Evolutionary conservation across 2,113 vertebrate genomes (phyloP), one percentile per base, ranked within the genome.

Genomic region (Zeus faber): DNA sequence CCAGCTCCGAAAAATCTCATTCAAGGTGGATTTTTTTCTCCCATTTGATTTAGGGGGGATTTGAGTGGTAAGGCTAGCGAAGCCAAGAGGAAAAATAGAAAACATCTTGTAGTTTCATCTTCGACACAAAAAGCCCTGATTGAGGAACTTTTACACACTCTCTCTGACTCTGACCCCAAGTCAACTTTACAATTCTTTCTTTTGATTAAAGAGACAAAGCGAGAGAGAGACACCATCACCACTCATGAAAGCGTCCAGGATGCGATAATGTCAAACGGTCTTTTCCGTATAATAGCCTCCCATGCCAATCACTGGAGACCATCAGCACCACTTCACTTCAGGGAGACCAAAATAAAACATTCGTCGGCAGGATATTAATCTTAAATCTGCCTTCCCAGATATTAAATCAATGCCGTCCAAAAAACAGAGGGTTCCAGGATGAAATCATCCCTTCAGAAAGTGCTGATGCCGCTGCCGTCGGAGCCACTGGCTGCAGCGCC

Each of bases 31-130:
- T n/a, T n/a, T n/a, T n/a, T n/a, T n/a, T n/a, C n/a, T n/a, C n/a
- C n/a, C n/a, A 80, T 85, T 79, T 66, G 79, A 84, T 82, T 80
- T 71, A 49, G 59, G 76, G 78, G 78, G n/a, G n/a, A 80, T 80
- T 84, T 77, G 67, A 73, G 43, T 67, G 68, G 63, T 70, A 60
- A 66, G 76, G 74, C 67, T 70, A 76, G 50, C 71, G 81, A 65
- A 77, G 69, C 63, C 56, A 62, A 65, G 54, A 76, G 63, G 52
- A 56, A 59, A 57, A 62, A n/a, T n/a, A n/a, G 49, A 66, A 70
- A 56, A 57, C 31, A 65, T 77, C 45, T 66, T 48, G 20, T 50
- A 22, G 47, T 45, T 77, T 73, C 47, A 31, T 67, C 62, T 72
- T 57, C 59, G 49, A 69, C 58, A n/a, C n/a, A n/a, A n/a, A n/a